Conservation (phyloP, 2,113 vertebrate species). For the Amphiprion ocellaris region DNA sequence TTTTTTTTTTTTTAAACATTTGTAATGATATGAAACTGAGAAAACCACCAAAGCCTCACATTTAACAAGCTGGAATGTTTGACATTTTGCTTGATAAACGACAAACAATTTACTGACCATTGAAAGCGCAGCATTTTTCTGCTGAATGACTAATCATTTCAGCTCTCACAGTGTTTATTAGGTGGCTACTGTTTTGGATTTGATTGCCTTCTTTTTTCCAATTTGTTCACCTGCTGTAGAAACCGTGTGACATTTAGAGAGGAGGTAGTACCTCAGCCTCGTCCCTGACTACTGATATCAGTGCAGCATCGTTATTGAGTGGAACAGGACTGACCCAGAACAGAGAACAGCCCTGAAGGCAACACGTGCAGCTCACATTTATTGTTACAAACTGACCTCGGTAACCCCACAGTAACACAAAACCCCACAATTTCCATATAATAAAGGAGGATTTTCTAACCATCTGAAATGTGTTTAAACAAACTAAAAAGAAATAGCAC, state of each 20-base stretch:
- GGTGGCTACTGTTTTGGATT: not conserved
- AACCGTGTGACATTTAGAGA: not conserved
- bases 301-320: constrained; percentile 52
- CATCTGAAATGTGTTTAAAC: constrained; percentile 56
- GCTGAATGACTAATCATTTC: not conserved
- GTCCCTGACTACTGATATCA: constrained; percentile 18
- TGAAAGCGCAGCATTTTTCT: not conserved
- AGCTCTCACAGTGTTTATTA: not conserved
- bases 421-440: constrained; percentile 15
- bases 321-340: constrained; percentile 61
- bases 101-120: not conserved
- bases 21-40: too few species aligned
- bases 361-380: constrained; percentile 50
- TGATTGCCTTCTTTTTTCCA: not conserved
- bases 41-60: too few species aligned
- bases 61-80: too few species aligned
- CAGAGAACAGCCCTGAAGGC: constrained; percentile 64
- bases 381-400: constrained; percentile 37
- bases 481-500: constrained; percentile 29
- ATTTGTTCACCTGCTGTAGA: not conserved
- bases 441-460: constrained; percentile 45
- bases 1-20: too few species aligned
- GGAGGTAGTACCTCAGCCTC: not conserved
- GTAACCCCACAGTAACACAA: constrained; percentile 21
- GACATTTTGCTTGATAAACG: not conserved